Evolutionary conservation across 2,888 invertebrate species (phyloP).

Genomic region (Cinara cedri): DNA sequence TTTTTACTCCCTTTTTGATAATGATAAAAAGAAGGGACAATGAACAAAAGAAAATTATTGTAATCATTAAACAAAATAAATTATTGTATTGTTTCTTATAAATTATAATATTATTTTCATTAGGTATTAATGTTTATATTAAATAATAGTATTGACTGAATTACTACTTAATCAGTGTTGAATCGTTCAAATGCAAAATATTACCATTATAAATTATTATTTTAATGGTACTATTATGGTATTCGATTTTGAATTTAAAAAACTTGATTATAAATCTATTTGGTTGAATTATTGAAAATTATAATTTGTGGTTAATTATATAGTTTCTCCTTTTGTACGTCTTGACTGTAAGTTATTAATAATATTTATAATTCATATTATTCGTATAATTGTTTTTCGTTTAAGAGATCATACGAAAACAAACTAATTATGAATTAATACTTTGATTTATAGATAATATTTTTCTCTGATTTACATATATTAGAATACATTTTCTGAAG

Average conservation of each 20-base stretch:
- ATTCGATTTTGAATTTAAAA: slow-evolving; percentile 25
- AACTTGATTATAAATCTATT: slow-evolving; percentile 17
- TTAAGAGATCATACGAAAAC: neutral
- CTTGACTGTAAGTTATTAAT: too few relatives aligned
- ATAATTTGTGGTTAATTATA: slow-evolving; percentile 3
- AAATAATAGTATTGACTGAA: slow-evolving; percentile 51
- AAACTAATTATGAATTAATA: slow-evolving; percentile 13
- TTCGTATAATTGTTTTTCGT: slow-evolving; percentile 3
- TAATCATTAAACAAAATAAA: slow-evolving; percentile 29
- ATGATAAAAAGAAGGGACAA: neutral
- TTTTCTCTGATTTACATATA: slow-evolving; percentile 27
- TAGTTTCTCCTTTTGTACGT: neutral
- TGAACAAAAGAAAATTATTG: slow-evolving; percentile 29
- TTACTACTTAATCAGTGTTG: slow-evolving; percentile 41
- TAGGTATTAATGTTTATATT: slow-evolving; percentile 36
- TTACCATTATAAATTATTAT: slow-evolving; percentile 4
- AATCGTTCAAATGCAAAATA: slow-evolving; percentile 6
- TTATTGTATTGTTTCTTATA: slow-evolving; percentile 32
- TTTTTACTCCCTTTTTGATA: slow-evolving; percentile 4
- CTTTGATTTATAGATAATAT: neutral
- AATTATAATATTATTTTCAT: slow-evolving; percentile 32
- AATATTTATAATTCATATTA: too few relatives aligned
- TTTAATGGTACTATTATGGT: neutral
- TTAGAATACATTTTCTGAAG: neutral
- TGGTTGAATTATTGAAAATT: slow-evolving; percentile 16